A percentile compares a stretch with the other conserved stretches of the same genome.
phyloP scores from a whole-genome alignment of 2,113 vertebrate genomes.

The Heloderma charlesbogerti region DNA sequence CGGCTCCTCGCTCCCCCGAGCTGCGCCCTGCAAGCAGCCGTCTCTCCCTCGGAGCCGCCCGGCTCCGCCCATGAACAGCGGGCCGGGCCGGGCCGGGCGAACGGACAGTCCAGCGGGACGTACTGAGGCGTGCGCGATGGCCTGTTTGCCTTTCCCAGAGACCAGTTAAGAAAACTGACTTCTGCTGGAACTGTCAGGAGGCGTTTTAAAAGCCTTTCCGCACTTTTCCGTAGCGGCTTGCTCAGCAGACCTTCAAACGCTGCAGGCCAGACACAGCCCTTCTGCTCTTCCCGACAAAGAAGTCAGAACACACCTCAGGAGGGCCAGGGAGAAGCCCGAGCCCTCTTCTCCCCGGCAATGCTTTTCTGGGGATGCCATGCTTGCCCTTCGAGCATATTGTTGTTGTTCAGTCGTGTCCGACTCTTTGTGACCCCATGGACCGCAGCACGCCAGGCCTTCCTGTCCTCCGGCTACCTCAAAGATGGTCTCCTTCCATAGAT shows the following conservation, averaged over 20 bases:
- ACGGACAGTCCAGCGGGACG: not conserved
- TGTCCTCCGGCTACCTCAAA: too few species aligned
- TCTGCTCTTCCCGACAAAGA: not conserved
- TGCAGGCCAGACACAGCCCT: not conserved
- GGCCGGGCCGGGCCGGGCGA: too few species aligned
- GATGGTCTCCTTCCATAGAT: too few species aligned
- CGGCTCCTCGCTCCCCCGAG: not conserved
- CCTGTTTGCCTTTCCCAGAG: not conserved
- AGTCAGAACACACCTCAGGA: not conserved
- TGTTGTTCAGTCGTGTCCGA: too few species aligned
- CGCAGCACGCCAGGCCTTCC: too few species aligned
- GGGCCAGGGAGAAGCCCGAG: not conserved
- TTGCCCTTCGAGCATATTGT: not conserved
- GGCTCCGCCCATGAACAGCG: not conserved
- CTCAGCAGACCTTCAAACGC: not conserved
- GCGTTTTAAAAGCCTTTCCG: not conserved
- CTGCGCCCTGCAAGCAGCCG: not conserved
- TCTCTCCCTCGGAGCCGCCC: fast-evolving
- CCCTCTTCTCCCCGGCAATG: too few species aligned
- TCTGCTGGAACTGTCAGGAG: not conserved
- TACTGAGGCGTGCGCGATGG: not conserved
- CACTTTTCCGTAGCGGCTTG: fast-evolving
- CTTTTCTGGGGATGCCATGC: not conserved
- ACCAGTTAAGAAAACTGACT: not conserved
- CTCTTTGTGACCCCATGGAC: too few species aligned